Conservation (phyloP, 2,888 invertebrate species). For the Aphodius sticticus region DNA sequence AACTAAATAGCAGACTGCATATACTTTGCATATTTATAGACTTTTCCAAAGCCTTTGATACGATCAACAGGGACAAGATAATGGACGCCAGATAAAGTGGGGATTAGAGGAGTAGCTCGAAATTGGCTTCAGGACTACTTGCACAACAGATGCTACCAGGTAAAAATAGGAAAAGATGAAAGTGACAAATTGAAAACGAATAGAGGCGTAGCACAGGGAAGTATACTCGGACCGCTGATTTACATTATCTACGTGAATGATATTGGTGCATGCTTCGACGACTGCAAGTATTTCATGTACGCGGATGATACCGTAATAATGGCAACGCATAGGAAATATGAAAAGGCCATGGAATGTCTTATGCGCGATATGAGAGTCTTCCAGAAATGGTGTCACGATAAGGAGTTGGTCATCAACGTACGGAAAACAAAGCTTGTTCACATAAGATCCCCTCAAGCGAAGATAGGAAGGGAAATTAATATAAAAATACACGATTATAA, state of each 20-base stretch:
- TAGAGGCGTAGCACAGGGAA: constrained; percentile 19
- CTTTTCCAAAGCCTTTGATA: constrained; percentile 16
- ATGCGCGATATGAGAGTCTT: background rate
- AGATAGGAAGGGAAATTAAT: background rate
- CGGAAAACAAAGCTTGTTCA: constrained; percentile 9
- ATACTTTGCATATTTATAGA: constrained; percentile 10
- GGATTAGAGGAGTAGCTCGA: background rate
- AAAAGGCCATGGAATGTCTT: background rate
- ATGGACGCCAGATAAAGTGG: constrained; percentile 12
- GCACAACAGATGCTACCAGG: background rate
- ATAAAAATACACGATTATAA: background rate
- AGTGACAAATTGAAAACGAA: background rate
- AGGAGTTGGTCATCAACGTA: constrained; percentile 11
- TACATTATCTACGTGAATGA: constrained; percentile 13
- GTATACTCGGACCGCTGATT: constrained; percentile 12
- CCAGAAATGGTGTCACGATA: constrained; percentile 16
- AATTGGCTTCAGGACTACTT: constrained; percentile 15
- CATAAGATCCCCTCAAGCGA: constrained; percentile 6
- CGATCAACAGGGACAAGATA: background rate
- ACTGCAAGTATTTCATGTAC: background rate
- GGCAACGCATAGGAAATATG: background rate
- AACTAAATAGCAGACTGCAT: background rate
- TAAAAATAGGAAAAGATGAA: background rate
- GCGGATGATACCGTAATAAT: constrained; percentile 4
- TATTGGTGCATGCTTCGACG: constrained; percentile 14